Base-by-base conservation (phyloP, 2,113 vertebrate genomes). In the Tauraco erythrolophus region DNA sequence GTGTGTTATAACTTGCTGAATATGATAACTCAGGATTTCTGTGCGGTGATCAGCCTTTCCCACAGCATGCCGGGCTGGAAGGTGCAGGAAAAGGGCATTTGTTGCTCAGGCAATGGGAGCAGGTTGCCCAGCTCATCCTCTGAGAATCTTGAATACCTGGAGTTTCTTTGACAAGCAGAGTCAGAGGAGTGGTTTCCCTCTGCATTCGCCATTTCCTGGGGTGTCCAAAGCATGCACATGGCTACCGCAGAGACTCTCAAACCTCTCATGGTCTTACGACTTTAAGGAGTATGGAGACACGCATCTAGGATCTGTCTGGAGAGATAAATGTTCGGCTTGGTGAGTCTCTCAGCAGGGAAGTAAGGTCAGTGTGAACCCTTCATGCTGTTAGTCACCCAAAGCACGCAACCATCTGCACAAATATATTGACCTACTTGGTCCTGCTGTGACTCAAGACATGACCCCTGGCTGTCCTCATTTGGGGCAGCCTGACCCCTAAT, bases 401-500 rank as follows among this genome's bases (percentile, higher is more conserved):
- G 35, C 71, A 69, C 0, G 0, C 50, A n/a, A 39, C 35, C 24
- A 51, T 30, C 66, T 80, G 53, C 30, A 9, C 2, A 1, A 6
- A 46, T 53, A 0, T 18, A 9, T 11, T 76, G 76, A 69, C 39
- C 1, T 5, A 33, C 12, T 24, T 14, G 7, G 25, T 50, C 17
- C 19, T 35, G 41, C 14, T 65, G 24, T 81, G 51, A 53, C 14
- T n/a, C 0, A 1, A 64, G n/a, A 22, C 6, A 7, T 10, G 56
- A 43, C 3, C 13, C 4, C 28, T 75, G 31, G 65, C 39, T 81
- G 53, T 9, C 25, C 37, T 24, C 21, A 9, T 35, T 7, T 64
- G 53, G 28, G 14, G 23, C 43, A 56, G 31, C 57, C 48, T 85
- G 46, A 71, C 5, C 46, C 13, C 62, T 18, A 5, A 75, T 43